These are phyloP conservation scores for Channa maculata DNA, from an alignment of 2,113 vertebrate genomes.

Conservation along the genomic window DNA sequence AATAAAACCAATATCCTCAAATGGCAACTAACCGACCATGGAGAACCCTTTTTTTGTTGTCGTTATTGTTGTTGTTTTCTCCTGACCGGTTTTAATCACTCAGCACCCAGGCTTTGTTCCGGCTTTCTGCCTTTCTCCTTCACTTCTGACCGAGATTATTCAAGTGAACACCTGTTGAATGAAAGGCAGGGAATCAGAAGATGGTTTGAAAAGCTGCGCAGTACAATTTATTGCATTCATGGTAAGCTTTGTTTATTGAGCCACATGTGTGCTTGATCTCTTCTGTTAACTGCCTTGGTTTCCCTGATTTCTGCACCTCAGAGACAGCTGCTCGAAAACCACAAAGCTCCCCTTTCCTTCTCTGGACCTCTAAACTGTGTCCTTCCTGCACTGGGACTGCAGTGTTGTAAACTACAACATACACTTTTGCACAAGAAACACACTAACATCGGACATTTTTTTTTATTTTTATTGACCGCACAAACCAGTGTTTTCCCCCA, in stretches of 20 bases:
- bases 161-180: slow-evolving; percentile 3
- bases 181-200: slow-evolving; percentile 27
- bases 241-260: slow-evolving; percentile 49
- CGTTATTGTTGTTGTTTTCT: slow-evolving; percentile 15
- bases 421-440: slow-evolving; percentile 47
- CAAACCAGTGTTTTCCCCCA: slow-evolving; percentile 42
- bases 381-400: slow-evolving; percentile 55
- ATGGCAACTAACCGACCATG: slow-evolving; percentile 56
- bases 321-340: slow-evolving; percentile 56
- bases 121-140: slow-evolving; percentile 38
- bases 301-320: slow-evolving; percentile 56
- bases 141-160: neutral
- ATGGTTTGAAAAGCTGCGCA: slow-evolving; percentile 26
- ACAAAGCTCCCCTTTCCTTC: slow-evolving; percentile 19
- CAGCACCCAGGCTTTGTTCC: slow-evolving; percentile 16
- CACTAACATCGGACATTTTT: slow-evolving; percentile 22
- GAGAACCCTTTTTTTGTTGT: slow-evolving; percentile 22
- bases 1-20: slow-evolving; percentile 56
- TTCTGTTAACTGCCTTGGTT: slow-evolving; percentile 71
- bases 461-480: slow-evolving; percentile 16
- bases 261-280: slow-evolving; percentile 73
- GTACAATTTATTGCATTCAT: slow-evolving; percentile 43
- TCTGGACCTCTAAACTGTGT: slow-evolving; percentile 80
- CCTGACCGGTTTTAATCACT: slow-evolving; percentile 37
- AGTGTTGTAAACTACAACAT: slow-evolving; percentile 44